These are phyloP conservation scores for Phaethornis superciliosus DNA, from an alignment of 2,113 vertebrate species.

Conservation along the genomic window DNA sequence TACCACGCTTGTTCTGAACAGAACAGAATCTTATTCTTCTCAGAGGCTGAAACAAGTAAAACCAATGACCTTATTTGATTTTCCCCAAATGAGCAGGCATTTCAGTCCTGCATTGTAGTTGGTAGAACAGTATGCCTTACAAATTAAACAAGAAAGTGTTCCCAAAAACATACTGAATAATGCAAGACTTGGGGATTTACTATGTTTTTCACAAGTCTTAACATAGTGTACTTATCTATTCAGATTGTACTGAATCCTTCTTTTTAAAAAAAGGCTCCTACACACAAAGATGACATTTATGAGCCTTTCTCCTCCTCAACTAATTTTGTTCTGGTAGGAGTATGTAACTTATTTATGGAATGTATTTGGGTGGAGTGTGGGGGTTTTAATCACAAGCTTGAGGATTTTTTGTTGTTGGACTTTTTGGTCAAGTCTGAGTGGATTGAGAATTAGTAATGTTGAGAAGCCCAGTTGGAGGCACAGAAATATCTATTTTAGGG, in stretches of 20 bases:
- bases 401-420: not conserved
- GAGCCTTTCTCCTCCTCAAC: constrained; percentile 11
- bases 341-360: constrained; percentile 59
- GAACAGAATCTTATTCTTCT: not conserved
- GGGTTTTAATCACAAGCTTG: not conserved
- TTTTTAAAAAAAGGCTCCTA: constrained; percentile 33
- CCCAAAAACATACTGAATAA: not conserved
- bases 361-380: not conserved
- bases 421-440: not conserved
- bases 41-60: not conserved
- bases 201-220: not conserved
- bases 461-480: not conserved
- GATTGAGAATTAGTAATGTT: not conserved
- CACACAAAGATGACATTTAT: constrained; percentile 54
- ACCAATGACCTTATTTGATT: not conserved
- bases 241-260: not conserved
- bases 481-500: not conserved
- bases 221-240: constrained; percentile 17
- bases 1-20: not conserved
- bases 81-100: not conserved
- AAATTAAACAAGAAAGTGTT: not conserved
- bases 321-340: constrained; percentile 33
- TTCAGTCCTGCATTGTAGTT: not conserved
- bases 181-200: not conserved
- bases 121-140: not conserved